These are phyloP conservation scores for Lanistes nyassanus DNA, from an alignment of 1,140 invertebrate species.

Conservation along the genomic window DNA sequence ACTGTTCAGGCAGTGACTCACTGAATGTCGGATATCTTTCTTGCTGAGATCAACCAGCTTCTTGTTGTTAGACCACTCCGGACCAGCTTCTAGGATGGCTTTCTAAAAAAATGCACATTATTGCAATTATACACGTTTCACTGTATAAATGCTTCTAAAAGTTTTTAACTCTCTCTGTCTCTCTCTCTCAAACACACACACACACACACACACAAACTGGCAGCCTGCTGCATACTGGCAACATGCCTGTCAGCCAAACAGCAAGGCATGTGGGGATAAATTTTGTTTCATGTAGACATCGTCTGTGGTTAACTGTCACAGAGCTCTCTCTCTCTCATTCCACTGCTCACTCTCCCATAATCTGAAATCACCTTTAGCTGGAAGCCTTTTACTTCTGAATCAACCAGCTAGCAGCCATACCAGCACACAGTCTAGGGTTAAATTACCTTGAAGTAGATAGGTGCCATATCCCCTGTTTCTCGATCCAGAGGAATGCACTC, in stretches of 20 bases:
- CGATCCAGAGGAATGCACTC: constrained; percentile 89
- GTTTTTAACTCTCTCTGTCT: not conserved
- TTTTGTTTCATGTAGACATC: too few relatives aligned
- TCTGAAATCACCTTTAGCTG: too few relatives aligned
- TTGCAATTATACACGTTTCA: not conserved
- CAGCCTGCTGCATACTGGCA: not conserved
- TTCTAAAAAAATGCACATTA: constrained; percentile 72
- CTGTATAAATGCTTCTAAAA: not conserved
- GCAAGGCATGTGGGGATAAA: too few relatives aligned
- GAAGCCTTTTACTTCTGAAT: too few relatives aligned
- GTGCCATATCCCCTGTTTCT: constrained; percentile 84
- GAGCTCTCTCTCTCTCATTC: too few relatives aligned
- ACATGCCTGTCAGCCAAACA: not conserved
- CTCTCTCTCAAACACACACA: constrained; percentile 10
- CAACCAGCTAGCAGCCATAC: too few relatives aligned
- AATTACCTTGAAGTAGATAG: constrained; percentile 92
- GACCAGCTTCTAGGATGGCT: constrained; percentile 93
- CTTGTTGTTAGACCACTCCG: constrained; percentile 94
- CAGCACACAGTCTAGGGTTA: too few relatives aligned
- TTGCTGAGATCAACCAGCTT: constrained; percentile 87
- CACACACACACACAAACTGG: not conserved
- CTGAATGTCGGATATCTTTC: constrained; percentile 78
- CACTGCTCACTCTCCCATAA: too few relatives aligned
- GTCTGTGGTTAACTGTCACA: too few relatives aligned
- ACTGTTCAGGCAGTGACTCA: constrained; percentile 46